Percentiles rank a stretch among this genome's conserved stretches.
phyloP scores from a whole-genome alignment of 2,797 vertebrate species.

The Pelochelys cantorii region DNA sequence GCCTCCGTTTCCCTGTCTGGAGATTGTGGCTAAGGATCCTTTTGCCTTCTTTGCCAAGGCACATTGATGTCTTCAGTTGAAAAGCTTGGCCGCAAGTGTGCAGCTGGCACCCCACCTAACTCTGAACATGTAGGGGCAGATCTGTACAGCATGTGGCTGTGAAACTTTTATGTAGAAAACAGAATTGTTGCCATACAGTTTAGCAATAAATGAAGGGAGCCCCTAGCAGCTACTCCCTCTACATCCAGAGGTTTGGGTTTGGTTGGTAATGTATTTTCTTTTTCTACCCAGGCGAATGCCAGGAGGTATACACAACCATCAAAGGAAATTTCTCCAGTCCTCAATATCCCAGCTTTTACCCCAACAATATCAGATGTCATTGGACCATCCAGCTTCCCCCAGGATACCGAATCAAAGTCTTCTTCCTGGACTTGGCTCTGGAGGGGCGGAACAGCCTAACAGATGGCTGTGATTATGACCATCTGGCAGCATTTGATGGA shows the following conservation, averaged over 20 bases:
- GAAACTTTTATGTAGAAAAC: not conserved
- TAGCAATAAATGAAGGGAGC: not conserved
- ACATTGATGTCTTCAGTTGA: not conserved
- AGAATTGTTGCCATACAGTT: not conserved
- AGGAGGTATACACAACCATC: conserved; percentile 87
- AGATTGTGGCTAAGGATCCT: not conserved
- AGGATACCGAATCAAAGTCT: conserved; percentile 91
- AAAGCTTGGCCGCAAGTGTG: not conserved
- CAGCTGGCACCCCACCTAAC: not conserved
- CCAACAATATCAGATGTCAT: conserved; percentile 97
- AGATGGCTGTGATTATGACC: conserved; percentile 91
- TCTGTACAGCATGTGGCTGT: not conserved
- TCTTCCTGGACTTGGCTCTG: conserved; percentile 90
- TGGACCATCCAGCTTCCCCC: conserved; percentile 90
- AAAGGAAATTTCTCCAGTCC: conserved; percentile 96
- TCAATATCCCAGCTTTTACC: conserved; percentile 91
- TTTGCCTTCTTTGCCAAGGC: not conserved
- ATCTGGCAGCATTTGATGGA: conserved; percentile 88
- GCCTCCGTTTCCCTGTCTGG: not conserved
- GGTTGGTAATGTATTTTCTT: not conserved
- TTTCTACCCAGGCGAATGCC: conserved; percentile 89
- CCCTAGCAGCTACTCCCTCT: not conserved
- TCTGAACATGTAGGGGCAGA: not conserved
- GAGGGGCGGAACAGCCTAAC: conserved; percentile 93
- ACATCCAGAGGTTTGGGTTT: not conserved